Base-by-base conservation (phyloP, 2,797 vertebrate genomes). In the Lagorchestes hirsutus region DNA sequence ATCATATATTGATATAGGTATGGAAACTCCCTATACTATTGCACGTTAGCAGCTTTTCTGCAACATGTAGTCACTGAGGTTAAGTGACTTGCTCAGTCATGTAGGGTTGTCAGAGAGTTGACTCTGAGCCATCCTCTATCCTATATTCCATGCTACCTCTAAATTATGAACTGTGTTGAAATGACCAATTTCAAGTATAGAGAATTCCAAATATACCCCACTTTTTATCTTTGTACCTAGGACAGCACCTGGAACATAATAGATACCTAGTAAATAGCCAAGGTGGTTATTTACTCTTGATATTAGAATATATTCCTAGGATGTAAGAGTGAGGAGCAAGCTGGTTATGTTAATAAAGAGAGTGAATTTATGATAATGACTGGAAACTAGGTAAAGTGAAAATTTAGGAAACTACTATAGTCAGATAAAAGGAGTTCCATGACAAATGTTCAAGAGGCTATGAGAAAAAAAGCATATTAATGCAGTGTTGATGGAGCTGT, bases 121-220 rank as follows among this genome's bases (percentile, higher is more conserved):
- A 9, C 6, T 0, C 22, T 22, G 67, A 82, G 18, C 67, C 67
- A 82, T 24, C 46, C 67, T 46, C 40, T 82, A 46, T 82, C 22
- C 67, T 82, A 1, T 82, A 22, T 18, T 82, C 67, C 9, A 82
- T 40, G 67, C 40, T 74, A 10, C 18, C 67, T 46, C 67, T n/a
- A 74, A 74, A 40, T 40, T 74, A 57, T 22, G 56, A 92, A 90
- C 28, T n/a, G 56, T 95, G 92, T 95, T 92, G 92, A 93, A 18
- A 67, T 2, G 55, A 16, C 54, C 8, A 74, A 40, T 74, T 74
- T 74, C 34, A 74, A 5, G 8, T 6, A 27, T 46, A 27, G 55
- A 5, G 92, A 55, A 90, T 95, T 93, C 22, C 57, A 94, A 93
- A 91, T 46, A 31, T 18, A 22, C 34, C 54, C 2, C 62, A 92